phyloP scores from a whole-genome alignment of 2,888 invertebrate genomes.

The Noctua janthina region DNA sequence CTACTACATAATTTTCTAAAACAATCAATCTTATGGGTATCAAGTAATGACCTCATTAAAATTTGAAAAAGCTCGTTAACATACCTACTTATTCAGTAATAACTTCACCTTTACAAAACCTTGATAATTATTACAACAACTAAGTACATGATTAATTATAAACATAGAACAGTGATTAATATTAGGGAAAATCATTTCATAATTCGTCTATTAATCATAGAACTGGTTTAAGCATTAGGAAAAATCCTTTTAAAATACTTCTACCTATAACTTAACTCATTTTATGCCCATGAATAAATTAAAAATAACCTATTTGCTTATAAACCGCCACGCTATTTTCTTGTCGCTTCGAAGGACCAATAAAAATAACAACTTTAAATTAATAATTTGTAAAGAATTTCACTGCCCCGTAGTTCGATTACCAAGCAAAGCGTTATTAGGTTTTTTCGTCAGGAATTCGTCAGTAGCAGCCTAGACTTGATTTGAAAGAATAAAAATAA shows the following conservation, averaged over 20 bases:
- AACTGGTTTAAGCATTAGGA: background rate
- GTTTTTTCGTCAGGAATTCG: background rate
- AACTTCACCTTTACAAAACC: background rate
- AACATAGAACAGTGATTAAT: conserved; percentile 16
- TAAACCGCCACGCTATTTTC: background rate
- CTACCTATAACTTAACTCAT: background rate
- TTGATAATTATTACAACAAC: background rate
- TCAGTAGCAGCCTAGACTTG: too few species aligned
- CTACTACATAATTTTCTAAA: background rate
- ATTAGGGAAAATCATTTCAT: conserved; percentile 22
- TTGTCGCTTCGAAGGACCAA: background rate
- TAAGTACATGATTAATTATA: background rate
- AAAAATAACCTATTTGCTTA: conserved; percentile 2
- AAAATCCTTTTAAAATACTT: conserved; percentile 16
- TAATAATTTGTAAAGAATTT: background rate
- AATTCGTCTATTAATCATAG: conserved; percentile 13
- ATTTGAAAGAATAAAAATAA: too few species aligned
- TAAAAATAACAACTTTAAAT: background rate
- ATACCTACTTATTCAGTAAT: background rate
- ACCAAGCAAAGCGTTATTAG: background rate
- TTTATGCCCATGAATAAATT: conserved; percentile 1
- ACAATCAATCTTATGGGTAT: background rate
- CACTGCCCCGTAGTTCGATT: background rate
- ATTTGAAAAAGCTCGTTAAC: background rate
- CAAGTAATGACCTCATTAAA: background rate